Percentiles rank a stretch among this genome's conserved stretches.
These are phyloP conservation scores for Limnephilus rhombicus DNA, from an alignment of 2,888 invertebrate genomes.

Conservation along the genomic window DNA sequence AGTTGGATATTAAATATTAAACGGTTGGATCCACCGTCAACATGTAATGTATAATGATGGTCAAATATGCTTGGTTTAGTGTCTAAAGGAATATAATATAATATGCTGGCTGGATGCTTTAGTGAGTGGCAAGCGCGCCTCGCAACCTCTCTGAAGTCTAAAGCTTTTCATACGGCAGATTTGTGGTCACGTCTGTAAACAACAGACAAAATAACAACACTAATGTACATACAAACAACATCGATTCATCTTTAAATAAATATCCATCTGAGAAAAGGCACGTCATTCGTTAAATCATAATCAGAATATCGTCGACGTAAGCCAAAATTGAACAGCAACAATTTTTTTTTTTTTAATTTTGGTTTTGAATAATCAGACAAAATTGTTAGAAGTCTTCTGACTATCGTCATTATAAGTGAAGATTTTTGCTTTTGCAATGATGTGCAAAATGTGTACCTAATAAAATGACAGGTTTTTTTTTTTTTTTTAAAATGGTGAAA, in stretches of 20 bases:
- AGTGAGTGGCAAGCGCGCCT: conserved; percentile 64
- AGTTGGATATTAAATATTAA: not conserved
- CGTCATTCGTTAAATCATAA: not conserved
- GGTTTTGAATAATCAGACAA: too few relatives aligned
- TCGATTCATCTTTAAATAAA: conserved; percentile 1
- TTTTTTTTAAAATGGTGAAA: not conserved
- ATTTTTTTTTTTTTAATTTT: not conserved
- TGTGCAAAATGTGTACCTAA: not conserved
- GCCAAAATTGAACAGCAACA: not conserved
- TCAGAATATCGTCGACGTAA: too few relatives aligned
- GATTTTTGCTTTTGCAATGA: not conserved
- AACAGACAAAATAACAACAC: conserved; percentile 69
- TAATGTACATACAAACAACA: conserved; percentile 16
- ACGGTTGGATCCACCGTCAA: not conserved
- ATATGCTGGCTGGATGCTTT: conserved; percentile 48
- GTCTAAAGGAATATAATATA: conserved; percentile 17
- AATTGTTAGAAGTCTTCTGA: too few relatives aligned
- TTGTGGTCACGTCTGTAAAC: conserved; percentile 93
- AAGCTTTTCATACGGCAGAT: conserved; percentile 95
- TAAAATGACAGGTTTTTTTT: not conserved
- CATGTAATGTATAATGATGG: not conserved
- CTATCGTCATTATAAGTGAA: too few relatives aligned
- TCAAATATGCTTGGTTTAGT: not conserved
- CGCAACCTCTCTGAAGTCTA: conserved; percentile 77
- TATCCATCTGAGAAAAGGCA: conserved; percentile 18